Evolutionary conservation across 2,797 vertebrate genomes (phyloP).

Genomic region (Enteromius viviparus): DNA sequence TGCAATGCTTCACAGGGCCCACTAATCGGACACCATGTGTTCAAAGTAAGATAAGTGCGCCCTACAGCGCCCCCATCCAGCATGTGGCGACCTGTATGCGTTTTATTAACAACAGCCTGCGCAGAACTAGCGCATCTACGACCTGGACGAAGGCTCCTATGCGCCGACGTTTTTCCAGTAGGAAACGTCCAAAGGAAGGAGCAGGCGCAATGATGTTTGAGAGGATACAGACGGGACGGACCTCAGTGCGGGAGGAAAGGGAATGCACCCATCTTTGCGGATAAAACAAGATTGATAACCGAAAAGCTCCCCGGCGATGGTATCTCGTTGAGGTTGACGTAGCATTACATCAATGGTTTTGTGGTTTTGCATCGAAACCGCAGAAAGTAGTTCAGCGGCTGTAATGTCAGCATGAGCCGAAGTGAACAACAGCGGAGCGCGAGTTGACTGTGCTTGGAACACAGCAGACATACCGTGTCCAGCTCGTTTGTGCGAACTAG

Average conservation of each 20-base stretch:
- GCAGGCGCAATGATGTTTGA: constrained; percentile 63
- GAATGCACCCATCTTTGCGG: constrained; percentile 49
- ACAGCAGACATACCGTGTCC: constrained; percentile 53
- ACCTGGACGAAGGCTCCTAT: constrained; percentile 19
- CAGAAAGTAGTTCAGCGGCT: constrained; percentile 30
- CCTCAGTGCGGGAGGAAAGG: constrained; percentile 56
- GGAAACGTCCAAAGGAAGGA: constrained; percentile 66
- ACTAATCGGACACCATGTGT: neutral
- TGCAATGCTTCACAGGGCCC: neutral
- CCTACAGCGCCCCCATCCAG: constrained; percentile 21
- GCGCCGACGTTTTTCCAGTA: constrained; percentile 58
- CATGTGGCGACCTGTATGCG: constrained; percentile 16
- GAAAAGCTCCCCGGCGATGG: neutral
- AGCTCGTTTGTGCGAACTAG: constrained; percentile 39
- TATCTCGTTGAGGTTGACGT: neutral
- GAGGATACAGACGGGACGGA: constrained; percentile 68
- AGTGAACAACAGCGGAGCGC: constrained; percentile 65
- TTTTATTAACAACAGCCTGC: constrained; percentile 43
- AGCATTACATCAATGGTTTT: neutral
- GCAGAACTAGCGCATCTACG: constrained; percentile 52
- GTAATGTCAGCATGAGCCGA: constrained; percentile 56
- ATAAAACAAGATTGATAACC: constrained; percentile 45
- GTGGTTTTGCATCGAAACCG: constrained; percentile 19
- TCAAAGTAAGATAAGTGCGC: neutral
- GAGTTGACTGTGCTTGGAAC: constrained; percentile 54